Base-by-base conservation (phyloP, 2,888 invertebrate species). In the Acanthosoma haemorrhoidale region DNA sequence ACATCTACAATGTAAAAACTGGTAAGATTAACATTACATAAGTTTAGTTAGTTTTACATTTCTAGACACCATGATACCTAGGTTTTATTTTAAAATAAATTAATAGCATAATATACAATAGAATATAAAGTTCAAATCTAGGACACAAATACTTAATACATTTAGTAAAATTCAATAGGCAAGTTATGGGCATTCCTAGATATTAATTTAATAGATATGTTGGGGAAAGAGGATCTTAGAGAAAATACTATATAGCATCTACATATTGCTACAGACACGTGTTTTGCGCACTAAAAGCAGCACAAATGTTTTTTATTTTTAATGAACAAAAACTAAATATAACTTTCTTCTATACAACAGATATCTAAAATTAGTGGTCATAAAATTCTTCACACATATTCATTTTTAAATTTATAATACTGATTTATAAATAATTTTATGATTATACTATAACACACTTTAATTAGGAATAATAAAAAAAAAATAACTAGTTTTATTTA, bases 1-100 rank as follows among this genome's bases (percentile, higher is more conserved):
- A 74, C 75, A 75, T 71, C 72, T 75, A 74, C 75, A 74, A 74
- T 74, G 74, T 75, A 75, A 75, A 75, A 75, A 75, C 72, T 74
- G 74, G 75, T 75, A 74, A 73, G 41, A 72, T 72, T 71, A 72
- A 70, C 73, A 70, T 64, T 64, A 74, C 68, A 72, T 68, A 64
- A n/a, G n/a, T n/a, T n/a, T n/a, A 72, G 70, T 73, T 74, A 72
- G 69, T 69, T 34, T 51, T 34, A 61, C 38, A 43, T 61, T 36
- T 61, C 38, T 43, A 61, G 57, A 61, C 43, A 61, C 25, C 61
- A 61, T 25, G 16, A 41, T 61, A 41, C 25, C 61, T 61, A 41
- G 25, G 13, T 13, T 69, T 58, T 61, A 41, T 61, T 58, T 41
- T 61, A 25, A 69, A 61, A 61, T 61, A 60, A 68, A 68, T 68